A percentile compares a stretch with the other conserved stretches of the same genome.
Evolutionary conservation across 2,888 invertebrate genomes (phyloP).

Genomic region (Xestia rhomboidea): DNA sequence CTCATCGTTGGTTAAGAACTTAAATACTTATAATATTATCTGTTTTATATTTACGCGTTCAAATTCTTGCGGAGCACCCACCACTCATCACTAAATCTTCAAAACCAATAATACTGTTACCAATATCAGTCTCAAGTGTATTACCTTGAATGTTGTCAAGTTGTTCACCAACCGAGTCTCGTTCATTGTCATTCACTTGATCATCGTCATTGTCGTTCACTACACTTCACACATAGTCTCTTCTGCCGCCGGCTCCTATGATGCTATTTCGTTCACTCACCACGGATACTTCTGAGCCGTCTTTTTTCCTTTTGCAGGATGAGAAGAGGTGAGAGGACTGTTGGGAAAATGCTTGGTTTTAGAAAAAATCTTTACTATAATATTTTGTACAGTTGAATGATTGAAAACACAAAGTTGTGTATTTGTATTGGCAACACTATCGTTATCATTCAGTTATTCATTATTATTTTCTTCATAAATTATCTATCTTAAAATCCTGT

Average conservation of each 20-base stretch:
- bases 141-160: constrained; percentile 64
- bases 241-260: constrained; percentile 82
- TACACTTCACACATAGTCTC: constrained; percentile 82
- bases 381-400: neutral
- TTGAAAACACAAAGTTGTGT: neutral
- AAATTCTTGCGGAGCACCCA: constrained; percentile 38
- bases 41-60: constrained; percentile 12
- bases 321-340: constrained; percentile 84
- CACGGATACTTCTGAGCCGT: constrained; percentile 86
- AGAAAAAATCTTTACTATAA: neutral
- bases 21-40: constrained; percentile 5
- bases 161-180: constrained; percentile 54
- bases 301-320: constrained; percentile 82
- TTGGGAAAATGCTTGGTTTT: constrained; percentile 1
- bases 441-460: neutral
- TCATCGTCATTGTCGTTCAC: constrained; percentile 38
- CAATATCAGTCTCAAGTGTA: constrained; percentile 84
- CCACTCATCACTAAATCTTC: constrained; percentile 72
- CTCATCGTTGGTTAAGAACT: constrained; percentile 22
- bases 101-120: constrained; percentile 83
- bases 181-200: constrained; percentile 48
- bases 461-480: neutral
- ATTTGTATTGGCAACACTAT: neutral
- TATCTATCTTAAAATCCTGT: neutral
- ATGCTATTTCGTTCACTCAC: constrained; percentile 88